Base-by-base conservation (phyloP, 2,113 vertebrate genomes). In the Triplophysa siluroides region DNA sequence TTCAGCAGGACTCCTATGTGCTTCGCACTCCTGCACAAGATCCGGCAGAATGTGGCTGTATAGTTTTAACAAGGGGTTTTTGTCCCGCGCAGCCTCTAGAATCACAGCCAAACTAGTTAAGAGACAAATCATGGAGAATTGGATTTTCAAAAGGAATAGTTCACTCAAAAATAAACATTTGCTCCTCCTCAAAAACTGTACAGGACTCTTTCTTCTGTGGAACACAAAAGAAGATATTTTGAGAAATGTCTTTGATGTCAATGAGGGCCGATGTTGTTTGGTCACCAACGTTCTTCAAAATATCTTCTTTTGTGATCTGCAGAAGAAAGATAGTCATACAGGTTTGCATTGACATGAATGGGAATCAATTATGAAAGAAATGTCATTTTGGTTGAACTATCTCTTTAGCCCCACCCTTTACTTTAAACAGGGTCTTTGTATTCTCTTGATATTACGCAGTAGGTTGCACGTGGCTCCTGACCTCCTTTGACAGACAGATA, bases 401-500 rank as follows among this genome's bases (percentile, higher is more conserved):
- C 13, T 23, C 50, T 6, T 26, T 13, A 50, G 19, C 9, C 19
- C 54, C 11, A 16, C 29, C n/a, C 54, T n/a, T 56, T 24, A 56
- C 45, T 71, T 19, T n/a, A 11, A 47, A 18, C 64, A 38, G 13
- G 43, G 56, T 21, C 54, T n/a, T 2, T 52, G 9, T 24, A 61
- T 3, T 52, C 60, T 47, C 60, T 47, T 12, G 43, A 61, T 21
- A 71, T 26, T 19, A 70, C 1, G 1, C 7, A 38, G 54, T 24
- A 19, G 45, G 64, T 71, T 65, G 14, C 24, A 43, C 58, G 50
- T 50, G 65, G 29, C 19, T 11, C 19, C 13, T 26, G 50, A 70
- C 63, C 41, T n/a, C 19, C 14, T 52, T n/a, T 60, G 18, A 43
- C 56, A 18, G 67, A 72, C 45, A 26, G 61, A 79, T 75, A 29